These are phyloP conservation scores for Lutjanus campechanus DNA, from an alignment of 2,797 vertebrate species.

Conservation along the genomic window DNA sequence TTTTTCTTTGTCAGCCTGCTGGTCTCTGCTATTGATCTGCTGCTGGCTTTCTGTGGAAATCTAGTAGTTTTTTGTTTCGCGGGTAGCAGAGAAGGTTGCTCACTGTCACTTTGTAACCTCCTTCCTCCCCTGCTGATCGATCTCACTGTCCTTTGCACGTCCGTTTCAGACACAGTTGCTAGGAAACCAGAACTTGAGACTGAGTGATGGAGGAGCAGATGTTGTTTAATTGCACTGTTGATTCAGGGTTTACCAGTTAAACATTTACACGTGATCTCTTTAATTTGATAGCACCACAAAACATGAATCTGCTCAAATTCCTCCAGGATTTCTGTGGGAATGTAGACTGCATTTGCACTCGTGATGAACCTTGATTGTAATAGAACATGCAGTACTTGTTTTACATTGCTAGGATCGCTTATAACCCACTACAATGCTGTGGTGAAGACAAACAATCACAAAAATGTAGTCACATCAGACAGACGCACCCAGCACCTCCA, in stretches of 20 bases:
- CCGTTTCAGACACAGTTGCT: constrained; percentile 73
- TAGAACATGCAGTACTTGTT: background rate
- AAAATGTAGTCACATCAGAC: background rate
- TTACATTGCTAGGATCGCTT: background rate
- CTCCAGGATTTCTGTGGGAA: background rate
- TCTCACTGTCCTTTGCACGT: constrained; percentile 60
- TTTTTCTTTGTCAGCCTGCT: background rate
- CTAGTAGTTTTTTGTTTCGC: constrained; percentile 50
- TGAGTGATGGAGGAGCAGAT: constrained; percentile 53
- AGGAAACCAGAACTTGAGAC: constrained; percentile 74
- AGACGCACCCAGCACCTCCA: constrained; percentile 8
- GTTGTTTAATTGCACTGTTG: constrained; percentile 49
- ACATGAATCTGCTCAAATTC: constrained; percentile 4
- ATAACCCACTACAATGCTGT: background rate
- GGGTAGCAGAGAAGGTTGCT: constrained; percentile 39
- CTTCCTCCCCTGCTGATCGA: constrained; percentile 66
- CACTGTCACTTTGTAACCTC: constrained; percentile 64
- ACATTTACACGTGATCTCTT: constrained; percentile 12
- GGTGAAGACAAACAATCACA: background rate
- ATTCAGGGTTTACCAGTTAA: constrained; percentile 30
- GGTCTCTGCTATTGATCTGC: constrained; percentile 20
- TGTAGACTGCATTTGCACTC: background rate
- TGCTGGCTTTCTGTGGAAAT: constrained; percentile 21
- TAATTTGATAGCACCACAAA: background rate
- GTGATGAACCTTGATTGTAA: background rate